Conservation (phyloP, 1,140 invertebrate genomes). For the Nephila pilipes region DNA sequence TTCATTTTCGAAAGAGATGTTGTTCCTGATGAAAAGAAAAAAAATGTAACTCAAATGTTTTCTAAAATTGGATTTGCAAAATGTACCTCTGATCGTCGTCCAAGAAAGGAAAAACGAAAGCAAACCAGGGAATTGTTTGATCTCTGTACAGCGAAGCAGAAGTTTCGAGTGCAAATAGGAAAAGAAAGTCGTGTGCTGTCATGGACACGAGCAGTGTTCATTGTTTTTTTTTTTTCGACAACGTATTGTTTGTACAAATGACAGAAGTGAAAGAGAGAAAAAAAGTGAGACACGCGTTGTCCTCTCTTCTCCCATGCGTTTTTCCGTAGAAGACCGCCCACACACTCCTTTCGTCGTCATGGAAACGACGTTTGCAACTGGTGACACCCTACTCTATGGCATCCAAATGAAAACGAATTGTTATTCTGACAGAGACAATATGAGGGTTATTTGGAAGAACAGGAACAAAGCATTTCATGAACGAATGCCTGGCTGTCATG, state of each 20-base stretch:
- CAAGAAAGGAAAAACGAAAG: no score
- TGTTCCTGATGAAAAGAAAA: no score
- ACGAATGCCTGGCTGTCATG: neutral
- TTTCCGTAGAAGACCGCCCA: neutral
- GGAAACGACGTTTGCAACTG: neutral
- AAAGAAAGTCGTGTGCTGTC: neutral
- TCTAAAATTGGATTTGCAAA: no score
- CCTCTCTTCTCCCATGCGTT: neutral
- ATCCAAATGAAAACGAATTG: slow-evolving; percentile 37
- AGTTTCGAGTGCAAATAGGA: neutral
- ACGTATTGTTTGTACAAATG: neutral
- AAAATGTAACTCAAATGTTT: no score
- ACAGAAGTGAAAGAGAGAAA: neutral
- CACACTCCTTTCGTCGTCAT: neutral
- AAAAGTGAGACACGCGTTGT: neutral
- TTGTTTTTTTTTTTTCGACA: neutral
- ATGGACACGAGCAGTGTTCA: neutral
- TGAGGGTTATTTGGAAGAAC: neutral
- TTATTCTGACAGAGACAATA: neutral
- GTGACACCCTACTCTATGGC: slow-evolving; percentile 12
- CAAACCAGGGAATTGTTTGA: neutral
- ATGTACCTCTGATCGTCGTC: no score
- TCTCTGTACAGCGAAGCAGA: neutral
- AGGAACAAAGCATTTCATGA: neutral
- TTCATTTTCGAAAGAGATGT: no score